These are phyloP conservation scores for Diuraphis noxia DNA, from an alignment of 1,140 invertebrate species.

Conservation along the genomic window DNA sequence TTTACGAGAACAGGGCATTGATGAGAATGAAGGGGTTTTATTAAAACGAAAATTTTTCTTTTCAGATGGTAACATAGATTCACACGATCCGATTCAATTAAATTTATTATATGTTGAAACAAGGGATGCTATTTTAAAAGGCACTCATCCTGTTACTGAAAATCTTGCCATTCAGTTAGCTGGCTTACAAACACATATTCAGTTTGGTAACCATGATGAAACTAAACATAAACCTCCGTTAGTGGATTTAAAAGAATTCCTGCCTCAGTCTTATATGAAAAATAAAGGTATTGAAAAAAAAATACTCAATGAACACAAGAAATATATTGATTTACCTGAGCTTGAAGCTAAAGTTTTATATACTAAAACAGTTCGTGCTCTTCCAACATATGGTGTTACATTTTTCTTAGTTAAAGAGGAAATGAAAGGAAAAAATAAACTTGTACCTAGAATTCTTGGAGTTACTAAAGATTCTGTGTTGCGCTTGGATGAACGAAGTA, in stretches of 20 bases:
- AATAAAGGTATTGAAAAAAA: constrained; percentile 96
- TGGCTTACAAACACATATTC: constrained; percentile 96
- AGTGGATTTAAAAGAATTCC: constrained; percentile 87
- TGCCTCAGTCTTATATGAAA: constrained; percentile 93
- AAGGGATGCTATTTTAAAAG: constrained; percentile 92
- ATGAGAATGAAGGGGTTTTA: constrained; percentile 86
- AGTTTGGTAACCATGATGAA: constrained; percentile 93
- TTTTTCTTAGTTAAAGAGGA: constrained; percentile 99
- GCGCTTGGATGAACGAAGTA: constrained; percentile 94
- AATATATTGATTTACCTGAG: constrained; percentile 78
- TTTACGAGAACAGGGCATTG: constrained; percentile 92
- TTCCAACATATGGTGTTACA: constrained; percentile 97
- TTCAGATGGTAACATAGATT: constrained; percentile 98
- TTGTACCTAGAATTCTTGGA: constrained; percentile 93
- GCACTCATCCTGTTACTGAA: constrained; percentile 94
- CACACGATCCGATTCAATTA: constrained; percentile 93
- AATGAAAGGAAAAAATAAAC: constrained; percentile 95
- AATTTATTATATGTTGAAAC: constrained; percentile 95
- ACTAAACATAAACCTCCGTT: constrained; percentile 92
- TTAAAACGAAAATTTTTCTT: constrained; percentile 95
- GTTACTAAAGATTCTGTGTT: constrained; percentile 97
- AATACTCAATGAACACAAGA: constrained; percentile 86
- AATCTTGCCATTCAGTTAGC: constrained; percentile 96
- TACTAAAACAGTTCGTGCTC: constrained; percentile 87
- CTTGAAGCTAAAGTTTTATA: constrained; percentile 95